phyloP scores from a whole-genome alignment of 2,113 vertebrate genomes.

The Myiozetetes cayanensis region DNA sequence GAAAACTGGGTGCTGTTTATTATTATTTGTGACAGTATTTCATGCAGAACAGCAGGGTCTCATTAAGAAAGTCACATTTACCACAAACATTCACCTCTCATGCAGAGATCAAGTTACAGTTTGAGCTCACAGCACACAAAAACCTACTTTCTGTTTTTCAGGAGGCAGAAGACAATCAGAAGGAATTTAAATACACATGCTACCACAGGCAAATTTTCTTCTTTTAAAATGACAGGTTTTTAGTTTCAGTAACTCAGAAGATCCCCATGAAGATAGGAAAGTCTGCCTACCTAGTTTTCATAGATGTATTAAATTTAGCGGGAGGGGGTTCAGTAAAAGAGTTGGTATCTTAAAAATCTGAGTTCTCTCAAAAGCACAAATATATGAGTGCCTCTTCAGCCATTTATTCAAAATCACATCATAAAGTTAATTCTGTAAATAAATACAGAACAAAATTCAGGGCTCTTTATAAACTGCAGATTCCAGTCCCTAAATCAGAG shows the following conservation, averaged over 20 bases:
- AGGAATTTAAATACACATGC: not conserved
- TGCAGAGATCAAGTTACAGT: not conserved
- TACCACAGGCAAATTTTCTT: not conserved
- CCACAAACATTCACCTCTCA: not conserved
- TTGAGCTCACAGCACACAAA: not conserved
- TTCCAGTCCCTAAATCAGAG: not conserved
- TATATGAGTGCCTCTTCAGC: not conserved
- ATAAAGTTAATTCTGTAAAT: not conserved
- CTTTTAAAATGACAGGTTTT: not conserved
- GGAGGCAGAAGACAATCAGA: not conserved
- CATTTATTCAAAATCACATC: not conserved
- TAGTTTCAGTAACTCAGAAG: not conserved
- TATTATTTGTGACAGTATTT: conserved; percentile 5
- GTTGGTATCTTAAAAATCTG: not conserved
- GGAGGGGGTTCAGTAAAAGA: not conserved
- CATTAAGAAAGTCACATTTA: conserved; percentile 17
- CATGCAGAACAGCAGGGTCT: conserved; percentile 29
- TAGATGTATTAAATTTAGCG: not conserved
- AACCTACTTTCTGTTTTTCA: not conserved
- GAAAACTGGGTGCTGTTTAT: not conserved
- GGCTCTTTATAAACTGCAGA: not conserved
- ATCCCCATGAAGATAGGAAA: not conserved
- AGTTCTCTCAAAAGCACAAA: not conserved
- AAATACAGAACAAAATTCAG: not conserved
- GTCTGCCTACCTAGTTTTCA: not conserved